Evolutionary conservation across 2,888 invertebrate species (phyloP), one percentile per base, ranked within the genome.

Genomic region (Drosophila quasianomalipes): DNA sequence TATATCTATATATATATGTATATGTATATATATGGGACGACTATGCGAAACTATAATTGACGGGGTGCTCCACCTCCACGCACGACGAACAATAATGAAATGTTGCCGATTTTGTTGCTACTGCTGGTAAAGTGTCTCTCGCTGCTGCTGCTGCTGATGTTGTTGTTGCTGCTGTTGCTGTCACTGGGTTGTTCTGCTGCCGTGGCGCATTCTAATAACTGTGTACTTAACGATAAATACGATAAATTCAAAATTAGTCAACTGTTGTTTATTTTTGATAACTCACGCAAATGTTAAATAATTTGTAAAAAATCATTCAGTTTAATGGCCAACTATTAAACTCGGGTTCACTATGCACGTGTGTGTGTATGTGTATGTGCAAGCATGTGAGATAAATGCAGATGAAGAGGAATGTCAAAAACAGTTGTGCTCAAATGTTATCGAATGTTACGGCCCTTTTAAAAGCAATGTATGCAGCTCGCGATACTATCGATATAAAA

Each of bases 1-100:
- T 71, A 74, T 57, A 19, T 55, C 14, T 55, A 28, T 55, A 16
- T 59, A 66, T 71, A 74, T 57, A 9, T 30, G n/a, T 28, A n/a
- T 41, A 14, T 22, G 30, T 31, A 31, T 10, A 57, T 39, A 28
- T 57, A n/a, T 14, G 14, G n/a, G n/a, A 30, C 39, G 72, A 70
- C 70, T 78, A 79, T 69, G 73, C 70, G 74, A 83, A 74, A 81
- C 83, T 85, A 76, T 90, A 86, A 90, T 90, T 86, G 85, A 86
- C 89, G 75, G 74, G 57, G 57, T 69, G 85, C 74, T 85, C 83
- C 83, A 85, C 76, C 82, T 86, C 85, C 83, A 83, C 83, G 79
- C 85, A 83, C 77, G 88, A 88, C 87, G 77, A 74, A 73, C 78
- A 81, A 77, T 65, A 77, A 85, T 85, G 63, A 83, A 81, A 81